Percentiles rank a stretch among this genome's conserved stretches.
Evolutionary conservation across 2,888 invertebrate species (phyloP).

Genomic region (Acleris literana): DNA sequence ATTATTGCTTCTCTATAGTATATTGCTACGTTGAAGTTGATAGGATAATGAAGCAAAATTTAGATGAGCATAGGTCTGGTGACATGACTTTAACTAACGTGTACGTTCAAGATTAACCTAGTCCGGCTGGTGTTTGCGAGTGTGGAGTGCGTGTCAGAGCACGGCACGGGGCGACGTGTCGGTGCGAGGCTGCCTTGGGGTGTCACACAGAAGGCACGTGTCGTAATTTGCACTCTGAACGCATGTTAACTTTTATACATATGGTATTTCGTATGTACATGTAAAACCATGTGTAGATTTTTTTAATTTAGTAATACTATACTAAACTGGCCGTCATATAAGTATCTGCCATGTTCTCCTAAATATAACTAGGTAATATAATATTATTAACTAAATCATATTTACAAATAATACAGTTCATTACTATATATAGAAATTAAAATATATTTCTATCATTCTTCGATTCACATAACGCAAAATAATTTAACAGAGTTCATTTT

Average conservation of each 20-base stretch:
- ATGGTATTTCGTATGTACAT: constrained; percentile 78
- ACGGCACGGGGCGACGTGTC: constrained; percentile 47
- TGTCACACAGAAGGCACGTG: constrained; percentile 37
- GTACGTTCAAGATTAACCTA: constrained; percentile 45
- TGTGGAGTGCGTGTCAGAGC: constrained; percentile 61
- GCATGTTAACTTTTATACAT: constrained; percentile 54
- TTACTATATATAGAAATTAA: constrained; percentile 82
- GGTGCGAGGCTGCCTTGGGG: constrained; percentile 33
- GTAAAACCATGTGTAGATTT: constrained; percentile 83
- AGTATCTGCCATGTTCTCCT: constrained; percentile 86
- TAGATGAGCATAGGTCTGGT: constrained; percentile 72
- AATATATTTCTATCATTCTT: constrained; percentile 84
- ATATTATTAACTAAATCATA: constrained; percentile 85
- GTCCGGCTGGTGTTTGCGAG: constrained; percentile 55
- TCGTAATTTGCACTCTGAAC: constrained; percentile 62
- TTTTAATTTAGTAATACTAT: constrained; percentile 86
- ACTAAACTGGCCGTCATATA: constrained; percentile 89
- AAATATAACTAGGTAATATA: constrained; percentile 84
- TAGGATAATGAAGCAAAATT: constrained; percentile 49
- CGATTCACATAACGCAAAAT: constrained; percentile 84
- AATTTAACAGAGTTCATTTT: constrained; percentile 84
- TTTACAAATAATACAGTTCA: constrained; percentile 86
- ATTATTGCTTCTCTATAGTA: constrained; percentile 36
- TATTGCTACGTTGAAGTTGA: constrained; percentile 27
- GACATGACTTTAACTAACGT: constrained; percentile 47